A percentile compares a stretch with the other conserved stretches of the same genome.
Evolutionary conservation across 2,113 vertebrate species (phyloP).

Genomic region (Ictalurus punctatus): DNA sequence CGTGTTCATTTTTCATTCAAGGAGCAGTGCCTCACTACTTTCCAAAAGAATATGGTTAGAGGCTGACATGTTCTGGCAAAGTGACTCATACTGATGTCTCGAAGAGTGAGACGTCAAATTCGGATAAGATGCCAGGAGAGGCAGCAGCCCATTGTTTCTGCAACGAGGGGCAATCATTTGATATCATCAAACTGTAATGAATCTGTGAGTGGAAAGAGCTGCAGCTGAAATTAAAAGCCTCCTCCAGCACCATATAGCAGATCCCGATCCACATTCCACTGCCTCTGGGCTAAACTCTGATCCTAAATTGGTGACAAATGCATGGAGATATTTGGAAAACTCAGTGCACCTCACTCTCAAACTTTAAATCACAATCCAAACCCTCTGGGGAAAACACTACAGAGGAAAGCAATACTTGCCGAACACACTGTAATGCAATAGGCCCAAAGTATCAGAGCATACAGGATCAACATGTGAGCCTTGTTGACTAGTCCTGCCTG

Average conservation of each 20-base stretch:
- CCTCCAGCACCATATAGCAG: conserved; percentile 37
- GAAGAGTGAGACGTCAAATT: conserved; percentile 52
- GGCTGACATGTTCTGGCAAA: conserved; percentile 49
- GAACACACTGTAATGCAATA: background rate
- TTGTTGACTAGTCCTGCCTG: background rate
- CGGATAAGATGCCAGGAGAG: conserved; percentile 46
- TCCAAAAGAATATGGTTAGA: conserved; percentile 47
- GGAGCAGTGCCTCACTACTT: conserved; percentile 27
- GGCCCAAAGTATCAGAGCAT: background rate
- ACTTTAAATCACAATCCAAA: conserved; percentile 16
- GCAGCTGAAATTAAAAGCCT: conserved; percentile 49
- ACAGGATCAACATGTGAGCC: background rate
- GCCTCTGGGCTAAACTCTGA: conserved; percentile 37
- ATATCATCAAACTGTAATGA: conserved; percentile 72
- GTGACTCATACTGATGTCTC: conserved; percentile 49
- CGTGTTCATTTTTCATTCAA: conserved; percentile 45
- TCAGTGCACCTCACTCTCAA: conserved; percentile 12
- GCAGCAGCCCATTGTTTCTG: conserved; percentile 62
- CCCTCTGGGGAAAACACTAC: background rate
- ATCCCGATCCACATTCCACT: conserved; percentile 32
- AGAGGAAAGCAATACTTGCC: background rate
- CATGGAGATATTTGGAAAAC: conserved; percentile 38
- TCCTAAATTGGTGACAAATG: conserved; percentile 34
- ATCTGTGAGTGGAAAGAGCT: conserved; percentile 51
- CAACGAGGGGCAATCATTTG: conserved; percentile 67